Evolutionary conservation across 1,140 invertebrate species (phyloP), one percentile per base, ranked within the genome.

Genomic region (Drosophila mauritiana): DNA sequence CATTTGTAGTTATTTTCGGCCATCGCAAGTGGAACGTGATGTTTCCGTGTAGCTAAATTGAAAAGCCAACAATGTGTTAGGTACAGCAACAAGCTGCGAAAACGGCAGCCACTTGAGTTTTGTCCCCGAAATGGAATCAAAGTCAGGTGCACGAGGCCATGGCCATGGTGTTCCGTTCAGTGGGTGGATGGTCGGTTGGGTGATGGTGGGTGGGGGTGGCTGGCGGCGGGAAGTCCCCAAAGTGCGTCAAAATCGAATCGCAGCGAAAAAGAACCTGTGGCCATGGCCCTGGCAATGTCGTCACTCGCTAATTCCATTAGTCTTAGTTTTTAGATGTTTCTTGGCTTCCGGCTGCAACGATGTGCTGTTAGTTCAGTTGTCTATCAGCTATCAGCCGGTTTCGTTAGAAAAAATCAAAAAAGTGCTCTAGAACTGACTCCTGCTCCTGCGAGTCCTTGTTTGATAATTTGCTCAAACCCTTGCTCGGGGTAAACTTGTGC

Each of bases 71-170:
- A 45, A 45, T 45, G 42, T 45, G 42, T 45, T 42, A 42, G 13
- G 12, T 20, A 52, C 31, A 48, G 42, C 43, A 65, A 64, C 62
- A 65, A 65, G 52, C 53, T 46, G 62, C 22, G 11, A 65, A 45
- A 48, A 36, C 15, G 40, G 25, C 57, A 75, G 54, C 25, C 52
- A 73, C 51, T 45, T 64, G 36, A 17, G 46, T 51, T 48, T 58
- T 63, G 54, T 63, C 59, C 59, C 61, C 64, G 64, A 64, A 64
- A 45, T 17, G 61, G 61, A 64, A 64, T 55, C 65, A 72, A 72
- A 70, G 68, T 70, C 68, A 72, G 68, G 64, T 72, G 68, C 65
- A 70, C 64, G 62, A 72, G 68, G 68, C 65, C 65, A 72, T 42
- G 68, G 51, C 68, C 68, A 46, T 70, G 52, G 39, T 34, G 34